A percentile compares a stretch with the other conserved stretches of the same genome.
These are phyloP conservation scores for Limonius californicus DNA, from an alignment of 1,140 invertebrate genomes.

Conservation along the genomic window DNA sequence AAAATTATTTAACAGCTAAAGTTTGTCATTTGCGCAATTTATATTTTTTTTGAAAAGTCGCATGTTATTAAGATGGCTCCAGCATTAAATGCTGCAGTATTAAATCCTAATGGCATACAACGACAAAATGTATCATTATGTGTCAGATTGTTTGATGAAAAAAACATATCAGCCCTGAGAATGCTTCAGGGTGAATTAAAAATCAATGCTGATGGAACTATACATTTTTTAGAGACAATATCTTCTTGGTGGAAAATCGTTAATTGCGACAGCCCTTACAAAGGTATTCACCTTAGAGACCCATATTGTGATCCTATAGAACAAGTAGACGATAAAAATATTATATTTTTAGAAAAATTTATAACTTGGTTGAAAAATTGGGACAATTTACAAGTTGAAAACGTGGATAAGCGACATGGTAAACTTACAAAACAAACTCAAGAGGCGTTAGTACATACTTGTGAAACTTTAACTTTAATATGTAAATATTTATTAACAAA, in stretches of 20 bases:
- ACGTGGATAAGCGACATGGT: not conserved
- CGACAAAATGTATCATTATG: constrained; percentile 12
- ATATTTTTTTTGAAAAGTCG: too few relatives aligned
- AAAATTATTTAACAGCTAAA: too few relatives aligned
- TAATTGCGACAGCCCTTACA: constrained; percentile 2
- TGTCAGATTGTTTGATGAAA: not conserved
- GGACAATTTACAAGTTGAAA: constrained; percentile 3
- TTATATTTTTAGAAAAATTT: constrained; percentile 13
- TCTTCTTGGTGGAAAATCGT: constrained; percentile 20
- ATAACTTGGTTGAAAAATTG: constrained; percentile 7
- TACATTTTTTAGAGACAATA: too few relatives aligned
- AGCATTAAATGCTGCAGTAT: not conserved
- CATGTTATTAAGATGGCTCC: constrained; percentile 4
- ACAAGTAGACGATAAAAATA: constrained; percentile 6
- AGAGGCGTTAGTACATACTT: not conserved
- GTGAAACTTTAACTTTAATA: not conserved
- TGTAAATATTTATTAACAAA: not conserved
- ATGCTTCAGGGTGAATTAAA: too few relatives aligned
- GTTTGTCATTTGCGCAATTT: too few relatives aligned
- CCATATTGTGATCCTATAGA: not conserved
- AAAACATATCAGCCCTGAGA: constrained; percentile 15
- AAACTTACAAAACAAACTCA: constrained; percentile 14
- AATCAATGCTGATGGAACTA: too few relatives aligned
- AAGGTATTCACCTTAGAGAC: not conserved
- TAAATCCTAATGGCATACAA: constrained; percentile 12